Base-by-base conservation (phyloP, 2,113 vertebrate genomes). In the Tenebrosternarchus preto region DNA sequence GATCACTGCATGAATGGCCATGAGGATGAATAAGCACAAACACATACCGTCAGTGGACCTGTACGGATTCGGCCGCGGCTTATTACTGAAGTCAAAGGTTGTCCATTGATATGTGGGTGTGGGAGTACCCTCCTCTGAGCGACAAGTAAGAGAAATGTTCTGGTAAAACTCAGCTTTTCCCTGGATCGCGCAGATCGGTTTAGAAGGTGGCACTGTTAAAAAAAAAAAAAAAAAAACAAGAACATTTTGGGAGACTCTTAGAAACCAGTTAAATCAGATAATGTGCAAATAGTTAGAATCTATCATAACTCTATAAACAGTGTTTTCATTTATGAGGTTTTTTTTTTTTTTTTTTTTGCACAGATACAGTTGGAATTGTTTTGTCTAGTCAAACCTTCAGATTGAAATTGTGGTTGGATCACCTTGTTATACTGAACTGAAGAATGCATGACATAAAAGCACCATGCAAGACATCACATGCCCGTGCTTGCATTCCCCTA, bases 111-210 rank as follows among this genome's bases (percentile, higher is more conserved):
- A 98, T 0, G 5, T 55, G 0, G 98, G 97, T 0, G 17, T 0
- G 0, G 97, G 96, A 5, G 93, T 96, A 27, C 96, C 98, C 81
- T 97, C 95, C 0, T 74, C 80, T 0, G 96, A 99, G 1, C 0
- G 0, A n/a, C 97, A 98, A 5, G 92, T 96, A 77, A 98, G 86
- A 53, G 89, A 92, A 86, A 99, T 93, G 85, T 95, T 77, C 50
- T 94, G 89, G 31, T 92, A 95, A 0, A 93, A 95, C 80, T 95
- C 86, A 0, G 91, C 2, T 12, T 84, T 93, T 3, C 97, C 96
- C 25, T 90, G 0, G 12, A 95, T 83, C 0, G 69, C 19, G 68
- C 96, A 98, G 20, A 88, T 85, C 0, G 96, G 96, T 0, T 20
- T 80, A 5, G 98, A 95, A n/a, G 96, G 98, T 64, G 92, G 81